These are phyloP conservation scores for Myodes glareolus DNA, from an alignment of 2,113 vertebrate species.

Conservation along the genomic window DNA sequence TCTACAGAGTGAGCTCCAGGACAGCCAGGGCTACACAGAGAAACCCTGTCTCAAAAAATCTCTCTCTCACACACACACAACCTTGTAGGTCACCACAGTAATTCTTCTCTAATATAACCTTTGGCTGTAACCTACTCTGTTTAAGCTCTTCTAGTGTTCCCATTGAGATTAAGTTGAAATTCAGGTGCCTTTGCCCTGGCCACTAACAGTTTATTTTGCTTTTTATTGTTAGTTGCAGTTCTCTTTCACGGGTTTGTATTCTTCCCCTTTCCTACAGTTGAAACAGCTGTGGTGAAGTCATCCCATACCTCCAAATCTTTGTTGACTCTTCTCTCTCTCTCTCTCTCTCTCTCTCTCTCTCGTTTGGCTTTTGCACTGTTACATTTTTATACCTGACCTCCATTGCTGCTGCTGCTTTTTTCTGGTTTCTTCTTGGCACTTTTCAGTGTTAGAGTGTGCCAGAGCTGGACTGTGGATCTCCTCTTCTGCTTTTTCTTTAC, in stretches of 20 bases:
- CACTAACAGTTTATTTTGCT: not conserved
- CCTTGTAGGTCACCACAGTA: not conserved
- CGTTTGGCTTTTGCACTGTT: not conserved
- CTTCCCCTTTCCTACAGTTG: not conserved
- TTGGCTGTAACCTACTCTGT: not conserved
- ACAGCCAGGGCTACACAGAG: not conserved
- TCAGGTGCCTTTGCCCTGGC: not conserved
- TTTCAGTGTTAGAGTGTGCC: not conserved
- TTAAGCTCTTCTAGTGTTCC: not conserved
- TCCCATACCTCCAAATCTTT: not conserved
- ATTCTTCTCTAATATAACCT: not conserved
- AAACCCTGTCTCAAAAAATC: not conserved
- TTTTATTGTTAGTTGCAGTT: not conserved
- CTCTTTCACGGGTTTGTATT: not conserved
- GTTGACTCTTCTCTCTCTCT: no score
- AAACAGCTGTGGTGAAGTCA: not conserved
- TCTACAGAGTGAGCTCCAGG: not conserved
- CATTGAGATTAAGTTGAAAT: not conserved
- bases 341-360: no score
- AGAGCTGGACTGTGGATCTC: not conserved
- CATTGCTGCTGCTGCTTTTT: not conserved
- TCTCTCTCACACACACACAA: not conserved
- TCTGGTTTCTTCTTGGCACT: not conserved
- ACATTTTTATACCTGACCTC: not conserved
- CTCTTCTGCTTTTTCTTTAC: not conserved